Evolutionary conservation across 64 coral and sea anemone species (phyloP).

Genomic region (Porites australiensis): DNA sequence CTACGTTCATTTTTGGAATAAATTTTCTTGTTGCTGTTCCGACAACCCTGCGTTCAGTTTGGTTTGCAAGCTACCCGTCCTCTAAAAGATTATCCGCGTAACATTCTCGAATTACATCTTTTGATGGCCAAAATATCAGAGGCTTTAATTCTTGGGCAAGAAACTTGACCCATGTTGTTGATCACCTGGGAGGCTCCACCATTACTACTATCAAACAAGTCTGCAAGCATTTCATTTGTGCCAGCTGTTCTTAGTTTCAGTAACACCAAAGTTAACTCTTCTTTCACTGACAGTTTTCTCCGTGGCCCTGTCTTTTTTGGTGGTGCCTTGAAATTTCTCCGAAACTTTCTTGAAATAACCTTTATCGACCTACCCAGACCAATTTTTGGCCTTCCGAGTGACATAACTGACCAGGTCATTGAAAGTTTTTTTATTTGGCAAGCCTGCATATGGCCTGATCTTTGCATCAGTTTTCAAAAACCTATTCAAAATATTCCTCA

Average conservation of each 20-base stretch:
- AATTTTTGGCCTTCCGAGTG: constrained; percentile 30
- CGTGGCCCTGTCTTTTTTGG: constrained; percentile 37
- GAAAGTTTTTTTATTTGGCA: constrained; percentile 63
- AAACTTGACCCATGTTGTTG: background rate
- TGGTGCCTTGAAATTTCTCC: constrained; percentile 40
- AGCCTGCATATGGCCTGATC: constrained; percentile 46
- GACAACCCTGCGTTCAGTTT: no score
- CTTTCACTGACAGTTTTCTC: constrained; percentile 1
- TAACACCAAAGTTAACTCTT: background rate
- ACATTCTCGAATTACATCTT: constrained; percentile 36
- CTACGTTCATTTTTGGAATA: no score
- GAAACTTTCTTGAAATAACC: constrained; percentile 60
- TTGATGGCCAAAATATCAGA: constrained; percentile 54
- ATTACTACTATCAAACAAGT: no score
- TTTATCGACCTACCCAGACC: constrained; percentile 48
- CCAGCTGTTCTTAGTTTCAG: background rate
- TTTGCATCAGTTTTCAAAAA: constrained; percentile 70
- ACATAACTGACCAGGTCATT: constrained; percentile 40
- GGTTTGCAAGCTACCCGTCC: no score
- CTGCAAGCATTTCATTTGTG: no score
- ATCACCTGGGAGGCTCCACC: no score
- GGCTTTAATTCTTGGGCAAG: background rate
- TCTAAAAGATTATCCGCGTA: no score
- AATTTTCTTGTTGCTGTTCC: no score
- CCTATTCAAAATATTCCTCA: constrained; percentile 6